Base-by-base conservation (phyloP, 2,888 invertebrate species). In the Erebia aethiops region DNA sequence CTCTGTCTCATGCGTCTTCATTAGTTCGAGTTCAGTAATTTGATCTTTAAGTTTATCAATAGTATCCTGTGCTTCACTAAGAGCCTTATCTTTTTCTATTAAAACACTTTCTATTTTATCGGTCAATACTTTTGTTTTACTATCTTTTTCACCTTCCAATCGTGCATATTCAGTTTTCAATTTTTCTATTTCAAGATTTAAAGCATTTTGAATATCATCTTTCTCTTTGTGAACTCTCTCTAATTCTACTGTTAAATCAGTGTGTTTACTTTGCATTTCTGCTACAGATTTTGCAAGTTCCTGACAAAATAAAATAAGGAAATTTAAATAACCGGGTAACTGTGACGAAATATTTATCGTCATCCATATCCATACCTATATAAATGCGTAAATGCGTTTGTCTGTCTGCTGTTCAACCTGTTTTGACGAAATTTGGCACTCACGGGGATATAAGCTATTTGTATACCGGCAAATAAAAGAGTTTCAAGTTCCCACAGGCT, bases 1-100 rank as follows among this genome's bases (percentile, higher is more conserved):
- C 79, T 86, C 80, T 72, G 87, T 90, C 67, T 89, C 87, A 77
- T 87, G 87, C 18, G 75, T 74, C 71, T 80, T 85, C 41, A 77
- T 69, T 64, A 77, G 76, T 70, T 86, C 77, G 68, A 88, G 71
- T 71, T 84, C 82, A 65, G 79, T 79, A 69, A 90, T 77, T 74
- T 87, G 79, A 60, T 72, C 71, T 76, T 82, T 85, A 14, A 88
- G 74, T 72, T 79, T 76, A 21, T 82, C 79, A 66, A 84, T 73
- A 60, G 81, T 81, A 54, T 74, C 77, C 66, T 85, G 78, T 4
- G 79, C 75, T 73, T 84, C 74, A 43, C 71, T 68, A 41, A 88
- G 80, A 51, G 76, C 68, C 5, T 77, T 78, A 74, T 87, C 84
- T 77, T 84, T 88, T 70, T 82, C 75, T 43, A 71, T 71, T 8